Evolutionary conservation across 2,113 vertebrate species (phyloP), one percentile per base, ranked within the genome.

Genomic region (Nesospiza acunhae): DNA sequence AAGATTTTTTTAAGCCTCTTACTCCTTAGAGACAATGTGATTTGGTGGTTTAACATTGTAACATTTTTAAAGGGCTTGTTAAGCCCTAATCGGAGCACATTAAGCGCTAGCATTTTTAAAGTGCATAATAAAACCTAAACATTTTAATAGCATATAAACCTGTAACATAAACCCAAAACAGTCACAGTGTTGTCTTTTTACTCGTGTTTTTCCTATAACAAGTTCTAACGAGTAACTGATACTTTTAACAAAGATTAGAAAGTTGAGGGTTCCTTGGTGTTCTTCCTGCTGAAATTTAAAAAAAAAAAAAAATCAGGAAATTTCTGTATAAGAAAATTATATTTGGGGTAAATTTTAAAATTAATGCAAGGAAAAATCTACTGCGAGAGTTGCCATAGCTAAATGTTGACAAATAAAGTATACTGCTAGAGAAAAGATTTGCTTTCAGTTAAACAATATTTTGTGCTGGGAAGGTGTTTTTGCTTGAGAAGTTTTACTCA

Each of bases 1-100:
- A 89, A 70, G 93, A 86, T 69, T 86, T 91, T 96, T 96, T 82
- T 49, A 95, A 97, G 93, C 93, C 88, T 91, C 80, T 92, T 89
- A 84, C 47, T 90, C 80, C 66, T 53, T 49, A 84, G 80, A 87
- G 93, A 96, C 94, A 92, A 77, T 94, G 35, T 68, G 96, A 95
- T 95, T 84, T 94, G 95, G 92, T 95, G 95, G 74, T 94, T 96
- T 95, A 90, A 85, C 89, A 89, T 49, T 77, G 83, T 96, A 90
- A 90, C 52, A 30, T 92, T 95, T 93, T 93, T 91, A 89, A 94
- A 96, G 89, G 81, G 27, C 94, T 96, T 75, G 83, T 92, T 94
- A 96, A 96, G 35, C 68, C 84, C 77, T 92, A 96, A 93, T 96
- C 74, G 69, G 85, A 89, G 74, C 75, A 95, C 74, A 96, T 86